These are phyloP conservation scores for Proteles cristata DNA, from an alignment of 2,113 vertebrate genomes.

Conservation along the genomic window DNA sequence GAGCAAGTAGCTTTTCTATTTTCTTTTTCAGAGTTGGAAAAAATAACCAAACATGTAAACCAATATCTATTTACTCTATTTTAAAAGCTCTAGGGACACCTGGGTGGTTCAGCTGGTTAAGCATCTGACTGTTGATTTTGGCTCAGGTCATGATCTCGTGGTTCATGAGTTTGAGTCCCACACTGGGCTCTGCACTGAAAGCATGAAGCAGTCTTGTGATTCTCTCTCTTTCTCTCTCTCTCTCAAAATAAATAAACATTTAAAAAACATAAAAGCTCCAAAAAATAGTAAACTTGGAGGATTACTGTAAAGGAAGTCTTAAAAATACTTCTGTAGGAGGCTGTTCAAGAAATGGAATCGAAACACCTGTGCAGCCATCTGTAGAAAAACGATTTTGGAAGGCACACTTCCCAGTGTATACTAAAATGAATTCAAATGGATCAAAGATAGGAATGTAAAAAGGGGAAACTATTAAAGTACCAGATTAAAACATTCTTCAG, in stretches of 20 bases:
- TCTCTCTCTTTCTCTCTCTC: no score
- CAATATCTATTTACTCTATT: constrained; percentile 58
- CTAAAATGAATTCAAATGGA: neutral
- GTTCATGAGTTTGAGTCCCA: no score
- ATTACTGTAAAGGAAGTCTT: constrained; percentile 75
- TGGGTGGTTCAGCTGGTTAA: no score
- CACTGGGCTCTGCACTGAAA: no score
- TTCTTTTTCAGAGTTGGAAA: constrained; percentile 55
- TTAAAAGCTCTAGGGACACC: constrained; percentile 64
- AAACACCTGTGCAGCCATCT: neutral
- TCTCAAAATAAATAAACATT: no score
- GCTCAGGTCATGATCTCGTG: no score
- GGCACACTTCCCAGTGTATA: neutral
- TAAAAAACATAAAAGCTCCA: neutral
- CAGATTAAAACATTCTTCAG: constrained; percentile 33
- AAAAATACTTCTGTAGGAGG: constrained; percentile 71
- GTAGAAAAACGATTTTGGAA: neutral
- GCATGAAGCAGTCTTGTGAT: no score
- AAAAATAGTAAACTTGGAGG: constrained; percentile 67
- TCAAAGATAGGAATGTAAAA: neutral
- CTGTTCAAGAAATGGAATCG: neutral
- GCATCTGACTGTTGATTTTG: no score
- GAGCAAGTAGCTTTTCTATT: neutral
- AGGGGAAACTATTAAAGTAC: neutral
- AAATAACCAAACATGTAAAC: neutral